Base-by-base conservation (phyloP, 2,888 invertebrate genomes). In the Opisthograptis luteolata region DNA sequence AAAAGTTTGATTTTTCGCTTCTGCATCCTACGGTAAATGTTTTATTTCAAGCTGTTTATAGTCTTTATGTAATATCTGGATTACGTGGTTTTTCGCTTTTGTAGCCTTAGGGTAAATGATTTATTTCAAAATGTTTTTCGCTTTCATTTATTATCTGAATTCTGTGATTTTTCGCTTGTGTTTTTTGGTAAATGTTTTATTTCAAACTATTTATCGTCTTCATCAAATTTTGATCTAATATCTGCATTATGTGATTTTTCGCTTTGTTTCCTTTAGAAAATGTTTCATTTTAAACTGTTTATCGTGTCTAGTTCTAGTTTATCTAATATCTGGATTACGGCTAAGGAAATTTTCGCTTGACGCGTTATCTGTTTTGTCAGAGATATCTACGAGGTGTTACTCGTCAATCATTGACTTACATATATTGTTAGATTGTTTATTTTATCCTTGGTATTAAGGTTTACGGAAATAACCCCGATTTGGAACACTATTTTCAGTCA, bases 1-100 rank as follows among this genome's bases (percentile, higher is more conserved):
- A 46, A 52, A 37, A 42, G 46, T 52, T 52, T 52, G 46, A 46
- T 52, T 52, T 46, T 41, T 35, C 35, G 17, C 15, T n/a, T 40
- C 15, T 20, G 9, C 14, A 22, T 3, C n/a, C n/a, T n/a, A n/a
- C n/a, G n/a, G n/a, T n/a, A n/a, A n/a, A n/a, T n/a, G n/a, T n/a
- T n/a, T n/a, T n/a, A 22, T 8, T 30, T 41, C 15, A 34, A 12
- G 24, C 27, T 40, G 15, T 35, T 41, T 48, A 36, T 47, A 35
- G 24, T 24, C 7, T 19, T 32, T 27, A 45, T 39, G 32, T 27
- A 15, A 39, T 27, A 32, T 30, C 35, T 28, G 40, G 36, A 30
- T 30, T 41, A 39, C 8, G 22, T n/a, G n/a, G n/a, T n/a, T n/a
- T n/a, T n/a, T n/a, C n/a, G n/a, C n/a, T n/a, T n/a, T n/a, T n/a